These are phyloP conservation scores for Watsonalla binaria DNA, from an alignment of 2,888 invertebrate species.

Conservation along the genomic window DNA sequence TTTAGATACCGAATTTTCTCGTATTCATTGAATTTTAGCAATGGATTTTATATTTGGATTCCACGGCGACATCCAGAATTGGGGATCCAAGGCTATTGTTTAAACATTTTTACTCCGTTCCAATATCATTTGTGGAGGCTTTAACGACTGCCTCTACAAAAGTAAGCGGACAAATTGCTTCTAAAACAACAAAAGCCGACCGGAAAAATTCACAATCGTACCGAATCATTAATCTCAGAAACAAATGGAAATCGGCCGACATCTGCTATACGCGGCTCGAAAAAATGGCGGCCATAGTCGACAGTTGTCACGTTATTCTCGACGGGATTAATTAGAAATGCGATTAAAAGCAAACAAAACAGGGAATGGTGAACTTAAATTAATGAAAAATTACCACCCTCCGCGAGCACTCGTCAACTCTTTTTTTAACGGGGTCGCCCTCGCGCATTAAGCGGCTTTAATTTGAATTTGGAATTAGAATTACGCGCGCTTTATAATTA, in stretches of 20 bases:
- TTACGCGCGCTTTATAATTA: constrained; percentile 79
- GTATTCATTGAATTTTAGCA: neutral
- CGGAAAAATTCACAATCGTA: constrained; percentile 79
- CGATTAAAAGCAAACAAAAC: constrained; percentile 80
- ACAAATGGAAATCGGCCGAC: constrained; percentile 79
- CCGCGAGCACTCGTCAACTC: constrained; percentile 77
- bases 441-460: constrained; percentile 79
- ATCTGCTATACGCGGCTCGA: constrained; percentile 73
- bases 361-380: constrained; percentile 79
- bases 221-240: constrained; percentile 79
- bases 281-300: constrained; percentile 76
- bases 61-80: constrained; percentile 14
- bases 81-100: constrained; percentile 40
- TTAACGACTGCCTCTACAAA: constrained; percentile 74
- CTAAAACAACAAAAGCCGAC: constrained; percentile 79
- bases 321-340: constrained; percentile 79
- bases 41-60: constrained; percentile 15
- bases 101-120: constrained; percentile 41
- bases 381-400: constrained; percentile 80
- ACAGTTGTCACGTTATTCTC: constrained; percentile 80
- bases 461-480: constrained; percentile 80
- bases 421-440: constrained; percentile 76
- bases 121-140: constrained; percentile 70
- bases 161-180: constrained; percentile 79
- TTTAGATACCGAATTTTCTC: too few species aligned